These are phyloP conservation scores for Cheilosia soror DNA, from an alignment of 2,888 invertebrate genomes.

Conservation along the genomic window DNA sequence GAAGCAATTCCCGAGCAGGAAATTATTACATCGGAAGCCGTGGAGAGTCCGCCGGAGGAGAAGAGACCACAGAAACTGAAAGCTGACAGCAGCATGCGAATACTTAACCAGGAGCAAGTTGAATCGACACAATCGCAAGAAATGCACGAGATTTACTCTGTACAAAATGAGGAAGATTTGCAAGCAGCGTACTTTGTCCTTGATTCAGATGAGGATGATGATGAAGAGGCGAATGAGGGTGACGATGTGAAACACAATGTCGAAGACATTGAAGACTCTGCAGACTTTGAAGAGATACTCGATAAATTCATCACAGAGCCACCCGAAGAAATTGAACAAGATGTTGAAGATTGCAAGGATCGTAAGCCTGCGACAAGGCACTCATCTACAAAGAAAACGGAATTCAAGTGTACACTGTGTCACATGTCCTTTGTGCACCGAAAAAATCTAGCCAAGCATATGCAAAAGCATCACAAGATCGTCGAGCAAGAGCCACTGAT, in stretches of 20 bases:
- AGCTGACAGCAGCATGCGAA: constrained; percentile 19
- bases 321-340: constrained; percentile 19
- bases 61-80: constrained; percentile 15
- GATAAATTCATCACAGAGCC: not conserved
- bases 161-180: constrained; percentile 20
- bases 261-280: constrained; percentile 9
- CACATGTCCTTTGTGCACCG: constrained; percentile 83
- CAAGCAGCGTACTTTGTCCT: constrained; percentile 37
- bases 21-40: constrained; percentile 63
- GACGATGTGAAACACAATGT: not conserved
- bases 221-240: constrained; percentile 7
- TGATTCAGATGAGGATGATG: constrained; percentile 18
- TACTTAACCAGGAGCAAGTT: constrained; percentile 26
- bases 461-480: constrained; percentile 77
- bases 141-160: constrained; percentile 9
- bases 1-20: constrained; percentile 70
- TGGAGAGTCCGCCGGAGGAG: constrained; percentile 51
- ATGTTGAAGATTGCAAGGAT: constrained; percentile 2
- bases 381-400: not conserved
- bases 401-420: constrained; percentile 72
- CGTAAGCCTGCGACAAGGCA: not conserved
- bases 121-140: not conserved
- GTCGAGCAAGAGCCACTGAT: constrained; percentile 78
- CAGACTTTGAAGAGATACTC: not conserved
- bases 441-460: constrained; percentile 83